These are phyloP conservation scores for Gnathonemus longibarbis DNA, from an alignment of 2,113 vertebrate genomes.

Conservation along the genomic window DNA sequence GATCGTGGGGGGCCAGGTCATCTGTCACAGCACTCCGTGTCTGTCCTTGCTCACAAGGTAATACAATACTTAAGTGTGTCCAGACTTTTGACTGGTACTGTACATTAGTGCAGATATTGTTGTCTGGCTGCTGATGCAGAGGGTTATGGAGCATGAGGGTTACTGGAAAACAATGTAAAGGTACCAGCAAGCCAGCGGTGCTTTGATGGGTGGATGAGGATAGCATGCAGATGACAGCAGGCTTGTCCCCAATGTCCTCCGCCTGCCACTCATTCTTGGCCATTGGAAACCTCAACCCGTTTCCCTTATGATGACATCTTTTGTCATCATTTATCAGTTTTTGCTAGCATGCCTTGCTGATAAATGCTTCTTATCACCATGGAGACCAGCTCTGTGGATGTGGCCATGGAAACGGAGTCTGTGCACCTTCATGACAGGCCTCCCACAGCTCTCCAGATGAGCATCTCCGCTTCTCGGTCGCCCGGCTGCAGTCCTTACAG, in stretches of 20 bases:
- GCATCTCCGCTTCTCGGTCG: not conserved
- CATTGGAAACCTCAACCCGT: not conserved
- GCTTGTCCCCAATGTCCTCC: not conserved
- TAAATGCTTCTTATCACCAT: slow-evolving; percentile 28
- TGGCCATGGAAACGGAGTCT: slow-evolving; percentile 40
- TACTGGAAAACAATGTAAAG: not conserved
- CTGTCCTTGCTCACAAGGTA: not conserved
- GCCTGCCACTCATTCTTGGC: not conserved
- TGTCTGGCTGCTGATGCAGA: not conserved
- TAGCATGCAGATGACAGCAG: not conserved
- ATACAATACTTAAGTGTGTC: not conserved
- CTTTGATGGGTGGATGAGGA: not conserved
- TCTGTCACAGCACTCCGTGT: not conserved
- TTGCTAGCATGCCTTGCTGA: not conserved
- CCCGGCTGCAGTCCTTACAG: not conserved
- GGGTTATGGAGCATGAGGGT: not conserved
- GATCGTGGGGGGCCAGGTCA: not conserved
- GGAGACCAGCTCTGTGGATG: slow-evolving; percentile 36
- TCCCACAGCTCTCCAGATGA: slow-evolving; percentile 28
- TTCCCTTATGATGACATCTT: not conserved
- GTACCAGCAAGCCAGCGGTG: too few relatives aligned
- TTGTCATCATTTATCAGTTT: not conserved
- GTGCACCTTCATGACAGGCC: slow-evolving; percentile 15
- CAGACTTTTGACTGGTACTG: not conserved
- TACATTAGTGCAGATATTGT: not conserved